phyloP scores from a whole-genome alignment of 1,140 invertebrate genomes.

The Aculops lycopersici region DNA sequence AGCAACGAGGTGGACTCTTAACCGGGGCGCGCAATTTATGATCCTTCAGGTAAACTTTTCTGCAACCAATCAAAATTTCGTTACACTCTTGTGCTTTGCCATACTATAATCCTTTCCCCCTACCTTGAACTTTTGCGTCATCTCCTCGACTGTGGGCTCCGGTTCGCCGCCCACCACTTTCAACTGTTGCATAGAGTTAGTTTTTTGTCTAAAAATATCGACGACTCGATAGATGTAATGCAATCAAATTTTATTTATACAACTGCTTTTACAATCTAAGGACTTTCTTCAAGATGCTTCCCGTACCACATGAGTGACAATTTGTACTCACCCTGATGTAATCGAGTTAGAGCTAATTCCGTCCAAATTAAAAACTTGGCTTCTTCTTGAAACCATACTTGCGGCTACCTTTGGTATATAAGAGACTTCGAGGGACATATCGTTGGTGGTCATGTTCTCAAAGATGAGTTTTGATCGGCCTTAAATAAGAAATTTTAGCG shows the following conservation, averaged over 20 bases:
- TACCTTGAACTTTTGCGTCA: neutral
- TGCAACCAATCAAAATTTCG: constrained; percentile 5
- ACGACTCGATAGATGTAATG: too few relatives aligned
- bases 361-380: too few relatives aligned
- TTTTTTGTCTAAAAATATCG: too few relatives aligned
- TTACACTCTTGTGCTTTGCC: constrained; percentile 1
- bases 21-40: neutral
- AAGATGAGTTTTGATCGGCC: neutral
- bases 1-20: neutral
- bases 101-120: constrained; percentile 3
- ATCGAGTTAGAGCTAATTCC: constrained; percentile 54
- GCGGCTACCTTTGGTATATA: neutral
- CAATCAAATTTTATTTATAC: too few relatives aligned
- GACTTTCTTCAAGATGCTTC: constrained; percentile 69
- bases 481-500: neutral
- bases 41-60: constrained; percentile 1
- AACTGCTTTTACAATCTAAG: constrained; percentile 25
- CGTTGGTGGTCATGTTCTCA: neutral
- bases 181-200: neutral
- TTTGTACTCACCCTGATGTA: constrained; percentile 68
- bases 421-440: neutral
- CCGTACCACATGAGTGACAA: constrained; percentile 69
- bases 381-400: too few relatives aligned
- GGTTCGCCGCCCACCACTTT: neutral
- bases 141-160: neutral